Percentiles rank a stretch among this genome's conserved stretches.
Evolutionary conservation across 2,113 vertebrate species (phyloP).

Genomic region (Ochotona curzoniae): DNA sequence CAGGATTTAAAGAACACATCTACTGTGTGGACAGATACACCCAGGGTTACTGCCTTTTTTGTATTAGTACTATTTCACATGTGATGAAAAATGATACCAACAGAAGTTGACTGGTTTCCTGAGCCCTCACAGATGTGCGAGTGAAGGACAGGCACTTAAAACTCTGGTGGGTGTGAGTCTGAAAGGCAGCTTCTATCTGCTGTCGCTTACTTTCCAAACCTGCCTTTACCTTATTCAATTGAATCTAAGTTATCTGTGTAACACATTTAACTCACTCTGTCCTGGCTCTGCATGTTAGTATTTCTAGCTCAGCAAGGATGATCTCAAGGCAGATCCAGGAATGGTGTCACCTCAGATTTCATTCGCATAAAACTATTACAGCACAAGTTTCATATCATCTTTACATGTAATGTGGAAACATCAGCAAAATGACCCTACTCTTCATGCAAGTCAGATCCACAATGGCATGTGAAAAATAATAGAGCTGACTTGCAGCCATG

Average conservation of each 20-base stretch:
- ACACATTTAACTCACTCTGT: not conserved
- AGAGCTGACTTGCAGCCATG: conserved; percentile 58
- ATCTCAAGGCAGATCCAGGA: not conserved
- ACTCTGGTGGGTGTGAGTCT: not conserved
- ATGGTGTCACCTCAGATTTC: not conserved
- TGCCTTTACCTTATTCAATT: not conserved
- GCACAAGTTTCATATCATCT: not conserved
- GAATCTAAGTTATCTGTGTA: not conserved
- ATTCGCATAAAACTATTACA: not conserved
- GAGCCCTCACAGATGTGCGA: not conserved
- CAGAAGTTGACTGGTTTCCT: not conserved
- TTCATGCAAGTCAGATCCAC: conserved; percentile 53
- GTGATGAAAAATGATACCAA: conserved; percentile 20
- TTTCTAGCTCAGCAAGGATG: not conserved
- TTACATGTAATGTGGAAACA: conserved; percentile 41
- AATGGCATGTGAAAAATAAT: conserved; percentile 55
- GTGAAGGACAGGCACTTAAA: not conserved
- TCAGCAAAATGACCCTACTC: conserved; percentile 16
- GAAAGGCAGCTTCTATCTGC: not conserved
- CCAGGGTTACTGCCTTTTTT: not conserved
- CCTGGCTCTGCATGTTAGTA: not conserved
- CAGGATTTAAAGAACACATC: not conserved
- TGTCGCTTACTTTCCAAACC: not conserved
- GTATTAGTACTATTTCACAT: conserved; percentile 15
- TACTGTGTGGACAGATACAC: not conserved